These are phyloP conservation scores for Xanthostigma xanthostigma DNA, from an alignment of 2,888 invertebrate species.

Conservation along the genomic window DNA sequence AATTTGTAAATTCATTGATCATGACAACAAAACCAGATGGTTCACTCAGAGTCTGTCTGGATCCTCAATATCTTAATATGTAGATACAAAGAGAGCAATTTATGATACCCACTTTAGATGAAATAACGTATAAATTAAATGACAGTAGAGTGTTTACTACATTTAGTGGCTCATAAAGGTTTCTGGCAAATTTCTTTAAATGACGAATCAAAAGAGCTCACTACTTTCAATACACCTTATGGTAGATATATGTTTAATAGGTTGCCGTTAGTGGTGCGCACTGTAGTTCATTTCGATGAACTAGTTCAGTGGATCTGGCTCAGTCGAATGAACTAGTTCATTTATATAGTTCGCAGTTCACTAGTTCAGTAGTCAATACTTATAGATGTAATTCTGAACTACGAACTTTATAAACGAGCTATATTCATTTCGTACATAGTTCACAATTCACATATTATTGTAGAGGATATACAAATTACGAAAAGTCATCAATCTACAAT, in stretches of 20 bases:
- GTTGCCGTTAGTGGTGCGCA: too few relatives aligned
- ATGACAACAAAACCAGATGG: background rate
- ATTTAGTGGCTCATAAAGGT: background rate
- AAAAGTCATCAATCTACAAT: too few relatives aligned
- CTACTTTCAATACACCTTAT: background rate
- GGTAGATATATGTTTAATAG: slow-evolving; percentile 6
- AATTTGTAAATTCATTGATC: background rate
- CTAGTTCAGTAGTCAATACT: too few relatives aligned
- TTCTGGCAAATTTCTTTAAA: background rate
- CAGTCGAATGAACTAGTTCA: too few relatives aligned
- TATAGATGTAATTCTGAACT: too few relatives aligned
- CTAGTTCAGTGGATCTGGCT: too few relatives aligned
- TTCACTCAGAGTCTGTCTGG: background rate
- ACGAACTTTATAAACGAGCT: too few relatives aligned
- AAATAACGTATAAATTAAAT: background rate
- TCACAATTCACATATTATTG: too few relatives aligned
- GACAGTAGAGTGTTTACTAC: background rate
- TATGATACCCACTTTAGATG: background rate
- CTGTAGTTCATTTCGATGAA: too few relatives aligned
- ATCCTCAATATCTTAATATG: background rate
- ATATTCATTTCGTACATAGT: too few relatives aligned
- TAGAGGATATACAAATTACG: too few relatives aligned
- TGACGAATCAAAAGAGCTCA: background rate
- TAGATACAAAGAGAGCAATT: background rate
- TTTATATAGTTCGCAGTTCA: too few relatives aligned